phyloP scores from a whole-genome alignment of 2,888 invertebrate species.

The Drosophila ustulata region DNA sequence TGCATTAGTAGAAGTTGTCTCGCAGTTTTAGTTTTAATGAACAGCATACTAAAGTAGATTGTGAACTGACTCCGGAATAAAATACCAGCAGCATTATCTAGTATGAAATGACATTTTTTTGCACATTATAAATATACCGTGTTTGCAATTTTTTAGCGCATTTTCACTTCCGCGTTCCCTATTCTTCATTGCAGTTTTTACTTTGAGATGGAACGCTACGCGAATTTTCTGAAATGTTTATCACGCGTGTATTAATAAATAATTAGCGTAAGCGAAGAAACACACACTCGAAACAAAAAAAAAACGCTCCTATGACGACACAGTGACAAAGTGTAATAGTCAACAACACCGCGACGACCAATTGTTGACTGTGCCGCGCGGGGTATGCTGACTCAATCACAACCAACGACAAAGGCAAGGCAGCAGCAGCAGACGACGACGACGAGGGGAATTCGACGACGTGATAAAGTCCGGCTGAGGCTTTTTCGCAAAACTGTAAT shows the following conservation, averaged over 20 bases:
- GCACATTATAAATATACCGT: constrained; percentile 21
- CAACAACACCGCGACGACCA: constrained; percentile 52
- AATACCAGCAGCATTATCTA: constrained; percentile 9
- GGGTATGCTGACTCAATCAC: constrained; percentile 54
- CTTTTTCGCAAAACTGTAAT: constrained; percentile 11
- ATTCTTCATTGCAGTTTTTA: constrained; percentile 64
- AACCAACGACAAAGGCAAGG: constrained; percentile 45
- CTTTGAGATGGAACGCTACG: constrained; percentile 70
- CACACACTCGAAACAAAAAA: constrained; percentile 13
- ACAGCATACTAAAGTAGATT: background rate
- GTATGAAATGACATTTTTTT: background rate
- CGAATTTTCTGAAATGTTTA: constrained; percentile 57
- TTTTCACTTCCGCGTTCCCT: constrained; percentile 64
- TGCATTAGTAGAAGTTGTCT: too few species aligned
- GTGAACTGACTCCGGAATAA: background rate
- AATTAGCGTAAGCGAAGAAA: constrained; percentile 47
- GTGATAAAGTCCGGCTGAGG: constrained; percentile 40
- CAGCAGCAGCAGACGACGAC: background rate
- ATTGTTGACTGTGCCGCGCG: constrained; percentile 53
- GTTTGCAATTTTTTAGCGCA: constrained; percentile 32
- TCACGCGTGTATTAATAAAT: constrained; percentile 44
- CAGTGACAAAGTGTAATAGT: constrained; percentile 47
- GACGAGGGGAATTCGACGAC: constrained; percentile 32
- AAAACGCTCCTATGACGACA: constrained; percentile 47
- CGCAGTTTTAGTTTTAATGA: background rate